Percentiles rank a stretch among this genome's conserved stretches.
Conservation (phyloP, 2,797 vertebrate genomes). For the Helicolenus hilgendorfi region DNA sequence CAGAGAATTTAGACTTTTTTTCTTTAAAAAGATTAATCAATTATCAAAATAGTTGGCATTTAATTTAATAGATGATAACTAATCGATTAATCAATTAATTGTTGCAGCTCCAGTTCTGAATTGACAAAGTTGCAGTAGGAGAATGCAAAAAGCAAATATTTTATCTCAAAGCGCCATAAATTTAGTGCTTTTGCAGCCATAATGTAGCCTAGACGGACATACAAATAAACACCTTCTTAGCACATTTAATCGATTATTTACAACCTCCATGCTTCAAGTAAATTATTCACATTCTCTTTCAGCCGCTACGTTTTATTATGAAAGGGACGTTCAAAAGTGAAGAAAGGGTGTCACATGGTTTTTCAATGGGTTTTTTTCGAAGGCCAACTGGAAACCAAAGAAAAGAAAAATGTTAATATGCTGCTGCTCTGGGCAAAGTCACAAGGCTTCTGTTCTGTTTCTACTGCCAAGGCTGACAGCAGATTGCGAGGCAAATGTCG, state of each 20-base stretch:
- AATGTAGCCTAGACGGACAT: not conserved
- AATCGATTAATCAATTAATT: too few relatives aligned
- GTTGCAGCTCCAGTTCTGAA: too few relatives aligned
- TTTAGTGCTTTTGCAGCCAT: not conserved
- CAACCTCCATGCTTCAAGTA: not conserved
- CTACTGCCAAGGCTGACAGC: conserved; percentile 62
- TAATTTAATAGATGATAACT: too few relatives aligned
- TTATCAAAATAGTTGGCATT: too few relatives aligned
- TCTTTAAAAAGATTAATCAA: too few relatives aligned
- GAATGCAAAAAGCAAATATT: not conserved
- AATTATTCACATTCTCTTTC: conserved; percentile 16
- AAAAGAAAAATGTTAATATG: conserved; percentile 63
- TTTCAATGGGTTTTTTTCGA: not conserved
- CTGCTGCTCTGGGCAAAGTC: conserved; percentile 57
- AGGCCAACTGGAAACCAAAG: conserved; percentile 59
- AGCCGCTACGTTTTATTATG: not conserved
- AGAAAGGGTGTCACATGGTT: not conserved
- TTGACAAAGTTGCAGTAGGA: not conserved
- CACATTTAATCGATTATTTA: conserved; percentile 22
- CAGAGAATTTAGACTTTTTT: too few relatives aligned
- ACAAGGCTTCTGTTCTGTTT: conserved; percentile 59
- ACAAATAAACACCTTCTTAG: not conserved
- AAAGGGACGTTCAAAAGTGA: conserved; percentile 6
- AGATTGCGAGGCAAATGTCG: conserved; percentile 68
- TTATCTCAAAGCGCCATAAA: not conserved